A percentile compares a stretch with the other conserved stretches of the same genome.
Evolutionary conservation across 2,113 vertebrate genomes (phyloP).

Genomic region (Scalopus aquaticus): DNA sequence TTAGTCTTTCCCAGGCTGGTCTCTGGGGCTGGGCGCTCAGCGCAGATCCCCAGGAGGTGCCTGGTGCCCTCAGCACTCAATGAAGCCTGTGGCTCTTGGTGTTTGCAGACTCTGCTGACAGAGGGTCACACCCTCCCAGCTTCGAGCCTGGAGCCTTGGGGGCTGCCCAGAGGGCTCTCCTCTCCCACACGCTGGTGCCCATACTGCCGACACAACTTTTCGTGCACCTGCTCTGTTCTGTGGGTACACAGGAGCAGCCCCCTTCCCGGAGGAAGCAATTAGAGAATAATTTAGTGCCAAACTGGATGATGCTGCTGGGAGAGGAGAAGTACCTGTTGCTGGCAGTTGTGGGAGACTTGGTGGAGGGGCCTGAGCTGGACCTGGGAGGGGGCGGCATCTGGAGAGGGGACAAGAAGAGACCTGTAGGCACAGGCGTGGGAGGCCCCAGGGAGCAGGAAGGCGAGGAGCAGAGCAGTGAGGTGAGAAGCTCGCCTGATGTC

Average conservation of each 20-base stretch:
- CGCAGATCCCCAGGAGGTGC: neutral
- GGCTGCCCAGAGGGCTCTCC: neutral
- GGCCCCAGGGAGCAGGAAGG: neutral
- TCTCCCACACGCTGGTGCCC: neutral
- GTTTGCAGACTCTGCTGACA: conserved; percentile 15
- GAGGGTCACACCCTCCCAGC: neutral
- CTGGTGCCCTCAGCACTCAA: neutral
- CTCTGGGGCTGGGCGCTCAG: neutral
- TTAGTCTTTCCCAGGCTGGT: neutral
- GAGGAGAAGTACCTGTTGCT: neutral
- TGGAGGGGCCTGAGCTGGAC: neutral
- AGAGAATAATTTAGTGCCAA: neutral
- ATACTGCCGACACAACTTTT: neutral
- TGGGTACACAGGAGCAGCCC: neutral
- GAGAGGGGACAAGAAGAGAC: neutral
- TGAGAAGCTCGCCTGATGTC: neutral
- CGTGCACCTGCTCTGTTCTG: neutral
- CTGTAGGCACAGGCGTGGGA: neutral
- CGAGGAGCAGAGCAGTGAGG: neutral
- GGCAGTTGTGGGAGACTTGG: neutral
- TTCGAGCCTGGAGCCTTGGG: neutral
- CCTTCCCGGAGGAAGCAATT: neutral
- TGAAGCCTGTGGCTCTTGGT: neutral
- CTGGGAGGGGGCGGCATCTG: neutral
- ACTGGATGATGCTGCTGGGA: neutral